Percentiles rank a stretch among this genome's conserved stretches.
Evolutionary conservation across 2,113 vertebrate species (phyloP).

Genomic region (Lepus timidus): DNA sequence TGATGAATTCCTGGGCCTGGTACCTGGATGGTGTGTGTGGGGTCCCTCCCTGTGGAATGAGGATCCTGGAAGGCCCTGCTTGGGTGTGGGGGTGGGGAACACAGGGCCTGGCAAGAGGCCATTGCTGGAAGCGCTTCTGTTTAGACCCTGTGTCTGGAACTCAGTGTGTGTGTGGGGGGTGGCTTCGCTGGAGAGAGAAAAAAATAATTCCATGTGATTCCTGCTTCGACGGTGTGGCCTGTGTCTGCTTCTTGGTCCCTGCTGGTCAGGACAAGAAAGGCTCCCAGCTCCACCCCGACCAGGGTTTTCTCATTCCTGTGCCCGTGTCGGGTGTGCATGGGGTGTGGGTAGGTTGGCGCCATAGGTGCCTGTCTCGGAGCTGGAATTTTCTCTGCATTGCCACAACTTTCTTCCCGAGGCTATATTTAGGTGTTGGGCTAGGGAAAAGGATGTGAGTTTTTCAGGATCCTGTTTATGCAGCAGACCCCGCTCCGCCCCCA

Average conservation of each 20-base stretch:
- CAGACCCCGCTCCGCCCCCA: slow-evolving; percentile 62
- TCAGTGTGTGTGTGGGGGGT: background rate
- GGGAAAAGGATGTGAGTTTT: slow-evolving; percentile 85
- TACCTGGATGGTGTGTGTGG: background rate
- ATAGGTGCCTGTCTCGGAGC: background rate
- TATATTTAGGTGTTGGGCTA: slow-evolving; percentile 86
- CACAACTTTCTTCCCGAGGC: slow-evolving; percentile 62
- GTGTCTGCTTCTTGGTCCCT: slow-evolving; percentile 48
- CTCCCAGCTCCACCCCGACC: background rate
- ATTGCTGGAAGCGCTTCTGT: slow-evolving; percentile 23
- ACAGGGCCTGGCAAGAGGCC: slow-evolving; percentile 3
- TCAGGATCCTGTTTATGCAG: slow-evolving; percentile 88
- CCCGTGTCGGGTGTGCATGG: background rate
- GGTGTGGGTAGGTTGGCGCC: background rate
- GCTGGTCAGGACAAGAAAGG: slow-evolving; percentile 55
- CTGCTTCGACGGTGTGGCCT: slow-evolving; percentile 67
- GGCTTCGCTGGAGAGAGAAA: slow-evolving; percentile 30
- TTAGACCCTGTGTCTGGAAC: slow-evolving; percentile 44
- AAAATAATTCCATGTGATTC: slow-evolving; percentile 62
- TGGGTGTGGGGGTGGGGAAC: background rate
- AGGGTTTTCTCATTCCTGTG: slow-evolving; percentile 7
- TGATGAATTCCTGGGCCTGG: background rate
- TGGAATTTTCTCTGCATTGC: background rate
- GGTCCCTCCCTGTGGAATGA: slow-evolving; percentile 5
- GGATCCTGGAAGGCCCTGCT: background rate